These are phyloP conservation scores for Lepidocyrtoides sp. DNA, from an alignment of 2,888 invertebrate species.

Conservation along the genomic window DNA sequence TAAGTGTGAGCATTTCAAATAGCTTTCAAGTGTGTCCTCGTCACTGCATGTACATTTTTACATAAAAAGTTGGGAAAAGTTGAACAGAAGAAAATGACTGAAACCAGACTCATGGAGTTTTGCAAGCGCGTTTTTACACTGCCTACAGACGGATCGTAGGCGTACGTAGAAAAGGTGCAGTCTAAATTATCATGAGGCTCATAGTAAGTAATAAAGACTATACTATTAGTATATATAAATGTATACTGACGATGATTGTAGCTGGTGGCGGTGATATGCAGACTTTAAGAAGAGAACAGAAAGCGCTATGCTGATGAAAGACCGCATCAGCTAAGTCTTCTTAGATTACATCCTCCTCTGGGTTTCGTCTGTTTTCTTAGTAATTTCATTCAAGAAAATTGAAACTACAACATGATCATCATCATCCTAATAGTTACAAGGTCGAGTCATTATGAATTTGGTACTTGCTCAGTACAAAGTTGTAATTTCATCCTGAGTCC, in stretches of 20 bases:
- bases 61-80: background rate
- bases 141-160: background rate
- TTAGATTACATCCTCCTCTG: constrained; percentile 32
- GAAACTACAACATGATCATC: constrained; percentile 32
- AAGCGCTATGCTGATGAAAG: constrained; percentile 47
- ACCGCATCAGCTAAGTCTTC: constrained; percentile 32
- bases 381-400: constrained; percentile 75
- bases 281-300: constrained; percentile 16
- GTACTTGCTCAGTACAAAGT: constrained; percentile 14
- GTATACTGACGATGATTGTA: background rate
- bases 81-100: background rate
- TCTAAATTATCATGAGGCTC: background rate
- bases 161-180: background rate
- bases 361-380: constrained; percentile 1
- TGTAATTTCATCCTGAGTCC: constrained; percentile 67
- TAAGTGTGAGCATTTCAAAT: constrained; percentile 14
- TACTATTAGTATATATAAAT: background rate
- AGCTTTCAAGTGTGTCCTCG: background rate
- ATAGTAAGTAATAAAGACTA: constrained; percentile 9
- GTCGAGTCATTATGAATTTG: constrained; percentile 64
- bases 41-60: background rate
- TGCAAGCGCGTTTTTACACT: background rate
- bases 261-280: background rate
- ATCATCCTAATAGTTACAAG: constrained; percentile 57
- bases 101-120: background rate